Evolutionary conservation across 64 coral and sea anemone genomes (phyloP).

Genomic region (Cladopsammia gracilis): DNA sequence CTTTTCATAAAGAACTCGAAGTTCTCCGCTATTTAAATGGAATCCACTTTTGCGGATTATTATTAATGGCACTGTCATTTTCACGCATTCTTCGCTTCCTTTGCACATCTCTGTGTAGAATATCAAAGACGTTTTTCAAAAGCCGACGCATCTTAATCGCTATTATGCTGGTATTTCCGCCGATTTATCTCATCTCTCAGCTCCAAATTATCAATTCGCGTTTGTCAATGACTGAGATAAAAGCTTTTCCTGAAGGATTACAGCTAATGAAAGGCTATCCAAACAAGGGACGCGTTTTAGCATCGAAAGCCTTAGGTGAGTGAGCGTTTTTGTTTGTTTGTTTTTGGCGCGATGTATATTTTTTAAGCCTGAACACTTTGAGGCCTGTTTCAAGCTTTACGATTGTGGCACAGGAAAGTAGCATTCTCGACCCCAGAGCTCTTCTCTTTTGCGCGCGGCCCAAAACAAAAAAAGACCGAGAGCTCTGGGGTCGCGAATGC

Average conservation of each 20-base stretch:
- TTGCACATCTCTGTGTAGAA: conserved; percentile 37
- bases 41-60: conserved; percentile 79
- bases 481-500: too few species aligned
- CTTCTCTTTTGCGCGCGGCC: too few species aligned
- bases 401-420: too few species aligned
- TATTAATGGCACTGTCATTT: conserved; percentile 48
- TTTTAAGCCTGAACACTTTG: neutral
- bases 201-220: neutral
- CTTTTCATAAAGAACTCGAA: conserved; percentile 80
- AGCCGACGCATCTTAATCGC: neutral
- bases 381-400: too few species aligned
- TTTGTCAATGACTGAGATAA: conserved; percentile 35
- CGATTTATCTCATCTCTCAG: conserved; percentile 53
- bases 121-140: neutral
- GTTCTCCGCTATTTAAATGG: conserved; percentile 81
- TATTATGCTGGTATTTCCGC: conserved; percentile 21
- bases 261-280: conserved; percentile 35
- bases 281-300: conserved; percentile 31
- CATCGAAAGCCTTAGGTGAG: conserved; percentile 59
- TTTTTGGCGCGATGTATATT: neutral
- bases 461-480: too few species aligned
- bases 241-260: neutral
- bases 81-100: conserved; percentile 39
- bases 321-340: neutral
- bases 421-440: too few species aligned